Base-by-base conservation (phyloP, 2,113 vertebrate species). In the Antigone vipio region DNA sequence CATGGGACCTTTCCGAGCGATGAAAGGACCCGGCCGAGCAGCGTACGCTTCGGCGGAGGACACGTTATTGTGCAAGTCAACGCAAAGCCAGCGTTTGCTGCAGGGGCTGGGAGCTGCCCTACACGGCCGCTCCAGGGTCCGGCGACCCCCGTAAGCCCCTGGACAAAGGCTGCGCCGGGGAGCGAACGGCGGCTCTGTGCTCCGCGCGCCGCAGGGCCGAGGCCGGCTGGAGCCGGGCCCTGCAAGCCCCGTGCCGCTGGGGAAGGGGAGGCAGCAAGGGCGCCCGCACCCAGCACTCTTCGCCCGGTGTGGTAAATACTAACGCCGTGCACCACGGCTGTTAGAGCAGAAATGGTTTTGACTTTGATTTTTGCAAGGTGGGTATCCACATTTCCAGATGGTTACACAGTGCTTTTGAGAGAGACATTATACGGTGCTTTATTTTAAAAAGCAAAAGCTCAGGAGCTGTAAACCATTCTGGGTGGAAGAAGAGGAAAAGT, bases 291-390 rank as follows among this genome's bases (percentile, higher is more conserved):
- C 5, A 19, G 35, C 20, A 4, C 32, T 13, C 35, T 5, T 15
- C 44, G 45, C 4, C 69, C 30, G 2, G 6, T 14, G 6, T 23
- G 16, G n/a, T 5, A 9, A 22, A 49, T 3, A 3, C 0, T 1
- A 21, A 29, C 0, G 2, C 32, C 3, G 44, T 7, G 15, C 8
- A 6, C 0, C 18, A 5, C 1, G 0, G 2, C 12, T 42, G 15
- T 20, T 35, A n/a, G 23, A 2, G 9, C 5, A 59, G 47, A 78
- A 63, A 71, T 3, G 20, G 9, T 16, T 45, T 29, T 15, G 40
- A 24, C 18, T 26, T 21, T 3, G 20, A 6, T 12, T 76, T 74
- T 24, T 15, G 20, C 34, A 32, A 47, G 55, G 40, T 5, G 0
- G 8, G 23, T 45, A 23, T 15, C n/a, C 58, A 3, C 29, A 12